Evolutionary conservation across 2,113 vertebrate genomes (phyloP), one percentile per base, ranked within the genome.

Genomic region (Bubalus kerabau): DNA sequence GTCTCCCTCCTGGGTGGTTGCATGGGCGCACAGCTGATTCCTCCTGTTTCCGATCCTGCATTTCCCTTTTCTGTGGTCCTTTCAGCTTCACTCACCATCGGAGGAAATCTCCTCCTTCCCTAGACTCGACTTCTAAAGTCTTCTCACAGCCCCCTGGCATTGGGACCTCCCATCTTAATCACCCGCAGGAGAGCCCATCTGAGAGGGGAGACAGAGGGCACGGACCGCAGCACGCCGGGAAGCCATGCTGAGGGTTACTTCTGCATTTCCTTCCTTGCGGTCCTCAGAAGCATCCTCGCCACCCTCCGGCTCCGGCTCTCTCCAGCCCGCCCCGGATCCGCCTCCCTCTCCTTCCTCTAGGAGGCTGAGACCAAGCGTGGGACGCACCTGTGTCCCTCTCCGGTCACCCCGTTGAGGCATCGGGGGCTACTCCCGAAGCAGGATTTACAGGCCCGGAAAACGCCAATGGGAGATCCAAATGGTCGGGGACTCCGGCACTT

Each of bases 401-500:
- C 9, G 71, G 95, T 95, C 98, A 90, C 84, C 94, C 54, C 11
- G 90, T 2, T 76, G 97, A 96, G 94, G 94, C 94, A 4, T 24
- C 26, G 89, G 97, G 95, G 96, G 96, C 96, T 96, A 96, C 97
- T 86, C 57, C 30, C 59, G 86, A 89, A 92, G 93, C 95, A 82
- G 94, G 91, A 97, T 95, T 94, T 94, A 96, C 98, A 94, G 98
- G 97, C 96, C 97, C 14, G 80, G 89, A 97, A 90, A 62, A 97
- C 97, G 96, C 98, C 98, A 90, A 97, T 97, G 98, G 98, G 98
- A 97, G 95, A 93, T 97, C 96, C 97, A 95, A 97, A 97, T 88
- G 98, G 95, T 97, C 91, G 98, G 98, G 98, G 98, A 98, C 98
- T 98, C 98, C 98, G 98, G 90, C 97, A 90, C 99, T 98, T 99